Base-by-base conservation (phyloP, 2,113 vertebrate genomes). In the Sisor rabdophorus region DNA sequence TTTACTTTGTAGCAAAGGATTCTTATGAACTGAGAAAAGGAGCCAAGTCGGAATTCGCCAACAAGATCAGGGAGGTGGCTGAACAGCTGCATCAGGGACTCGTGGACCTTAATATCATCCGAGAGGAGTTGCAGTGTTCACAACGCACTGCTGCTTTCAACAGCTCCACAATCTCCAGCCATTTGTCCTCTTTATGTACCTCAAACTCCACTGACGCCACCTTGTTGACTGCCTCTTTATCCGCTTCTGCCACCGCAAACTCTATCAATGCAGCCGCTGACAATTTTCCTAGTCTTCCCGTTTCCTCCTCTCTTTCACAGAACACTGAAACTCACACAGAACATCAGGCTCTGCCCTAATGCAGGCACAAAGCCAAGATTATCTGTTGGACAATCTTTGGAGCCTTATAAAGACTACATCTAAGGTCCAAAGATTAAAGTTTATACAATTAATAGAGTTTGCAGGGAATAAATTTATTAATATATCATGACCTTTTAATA, bases 1-100 rank as follows among this genome's bases (percentile, higher is more conserved):
- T 93, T 58, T 91, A 91, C 81, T 93, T 93, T n/a, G 87, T 92
- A 70, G 89, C 90, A 30, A 91, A 92, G 73, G 92, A 93, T 80
- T 92, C 91, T 0, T 84, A 85, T 24, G 88, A 91, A 54, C 89
- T 92, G 0, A 89, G 88, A 80, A 92, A 89, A 44, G 91, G 92
- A 0, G 90, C 92, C 59, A 90, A 89, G 73, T 90, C 91, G 0
- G 90, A 91, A 84, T 91, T 93, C 3, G 91, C 91, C 0, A 81
- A 73, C 12, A 93, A 92, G 79, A 92, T 93, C 81, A 79, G 89
- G 47, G 89, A 91, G 11, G 90, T 91, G 69, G 83, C 87, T 0
- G 71, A 71, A 1, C 85, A 91, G 83, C 81, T 93, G 68, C 90
- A 92, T 1, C 81, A 86, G 0, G 87, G 91, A 6, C 83, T 93